Base-by-base conservation (phyloP, 2,888 invertebrate species). In the Thysanoteuthis rhombus region DNA sequence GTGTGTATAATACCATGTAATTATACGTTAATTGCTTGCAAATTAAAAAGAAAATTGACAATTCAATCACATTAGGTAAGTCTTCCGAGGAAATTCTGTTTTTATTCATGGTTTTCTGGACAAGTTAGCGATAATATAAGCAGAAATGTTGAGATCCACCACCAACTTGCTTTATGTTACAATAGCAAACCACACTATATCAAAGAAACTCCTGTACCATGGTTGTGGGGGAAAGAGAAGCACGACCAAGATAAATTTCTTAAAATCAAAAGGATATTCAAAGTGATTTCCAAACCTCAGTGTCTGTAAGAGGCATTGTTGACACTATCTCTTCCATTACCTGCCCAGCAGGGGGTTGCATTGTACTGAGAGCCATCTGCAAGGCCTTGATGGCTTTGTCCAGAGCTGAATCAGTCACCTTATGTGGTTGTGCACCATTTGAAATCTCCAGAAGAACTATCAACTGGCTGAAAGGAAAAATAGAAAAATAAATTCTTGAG, bases 371-470 rank as follows among this genome's bases (percentile, higher is more conserved):
- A 45, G 95, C 95, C 95, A 96, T 96, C 93, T 95, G 95, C 0
- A 96, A 95, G 40, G 95, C 95, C 52, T 95, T 95, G 40, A 96
- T 93, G 0, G 95, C 95, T 40, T 94, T 94, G 90, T 95, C 94
- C 36, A 96, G 95, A 25, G 95, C 95, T 3, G 42, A 90, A 47
- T 96, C 95, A 12, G 95, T 94, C 40, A 93, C 93, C 16, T 94
- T 92, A 4, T 93, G 92, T 0, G 94, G 92, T 42, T 92, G 42
- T 45, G 40, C 94, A 75, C 94, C 94, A n/a, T 94, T 92, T 1
- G 95, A 94, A 94, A 96, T 93, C 94, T 96, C 96, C 92, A 96
- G 94, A 45, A 96, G 93, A n/a, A 96, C 95, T 16, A 96, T 95
- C 90, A 96, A 95, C 93, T 96, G 95, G 93, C 96, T 96, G 94